Base-by-base conservation (phyloP, 2,113 vertebrate genomes). In the Tachuris rubrigastra region DNA sequence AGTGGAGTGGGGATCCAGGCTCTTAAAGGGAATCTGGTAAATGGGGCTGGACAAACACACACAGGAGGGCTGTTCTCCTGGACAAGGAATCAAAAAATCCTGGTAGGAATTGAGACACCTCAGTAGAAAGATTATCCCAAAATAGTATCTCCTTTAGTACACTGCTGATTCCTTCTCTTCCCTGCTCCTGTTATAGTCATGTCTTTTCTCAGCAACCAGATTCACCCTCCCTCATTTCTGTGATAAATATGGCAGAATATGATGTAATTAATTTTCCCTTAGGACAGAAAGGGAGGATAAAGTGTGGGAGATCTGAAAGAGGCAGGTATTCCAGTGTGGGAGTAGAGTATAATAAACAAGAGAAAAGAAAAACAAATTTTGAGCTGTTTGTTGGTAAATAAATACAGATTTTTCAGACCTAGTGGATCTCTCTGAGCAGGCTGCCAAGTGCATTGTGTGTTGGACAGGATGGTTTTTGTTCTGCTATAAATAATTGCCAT, bases 141-240 rank as follows among this genome's bases (percentile, higher is more conserved):
- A 96, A 90, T 95, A 95, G 90, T 50, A 79, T 68, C 93, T 93
- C 80, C 85, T 90, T 44, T 46, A 77, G 93, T 52, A 8, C 41
- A 2, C 30, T 59, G 55, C 33, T 50, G 87, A 27, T 82, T 53
- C 66, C 17, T 47, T 77, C 35, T 68, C 56, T 65, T 87, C 67
- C 41, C 56, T 44, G 80, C 69, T 93, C 66, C 69, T 71, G 1
- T 67, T 93, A 44, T n/a, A 89, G 66, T 22, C 7, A 0, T 47
- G 23, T 56, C 68, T 86, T 41, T 75, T 53, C 89, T 87, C 87
- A 78, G 69, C 62, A 46, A 20, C 2, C 17, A 75, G 49, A 52
- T 82, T 90, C 49, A 73, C 72, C 89, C 81, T 95, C 82, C 73
- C 89, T 95, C 12, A 4, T 60, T 74, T 79, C 81, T 78, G 67